These are phyloP conservation scores for Vicugna pacos DNA, from an alignment of 2,113 vertebrate species.

Conservation along the genomic window DNA sequence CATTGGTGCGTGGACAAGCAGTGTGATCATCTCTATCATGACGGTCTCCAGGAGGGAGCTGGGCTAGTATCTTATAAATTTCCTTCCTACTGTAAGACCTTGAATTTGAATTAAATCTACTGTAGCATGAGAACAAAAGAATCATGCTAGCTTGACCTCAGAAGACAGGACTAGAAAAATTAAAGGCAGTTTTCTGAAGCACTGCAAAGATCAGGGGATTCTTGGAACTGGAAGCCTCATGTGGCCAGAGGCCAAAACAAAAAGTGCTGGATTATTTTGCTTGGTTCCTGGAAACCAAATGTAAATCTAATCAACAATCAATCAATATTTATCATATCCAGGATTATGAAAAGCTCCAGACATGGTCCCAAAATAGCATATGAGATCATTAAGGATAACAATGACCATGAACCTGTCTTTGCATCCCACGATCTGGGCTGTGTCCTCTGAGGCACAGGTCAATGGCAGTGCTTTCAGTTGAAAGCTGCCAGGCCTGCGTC, in stretches of 20 bases:
- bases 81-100: not conserved
- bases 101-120: slow-evolving; percentile 4
- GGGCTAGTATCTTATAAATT: not conserved
- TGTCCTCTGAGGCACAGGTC: not conserved
- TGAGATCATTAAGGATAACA: not conserved
- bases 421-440: not conserved
- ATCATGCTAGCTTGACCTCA: not conserved
- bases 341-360: not conserved
- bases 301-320: not conserved
- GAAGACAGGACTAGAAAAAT: not conserved
- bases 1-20: not conserved
- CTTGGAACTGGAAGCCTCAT: not conserved
- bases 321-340: not conserved
- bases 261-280: not conserved
- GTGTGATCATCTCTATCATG: not conserved
- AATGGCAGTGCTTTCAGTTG: not conserved
- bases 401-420: not conserved
- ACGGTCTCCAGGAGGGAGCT: not conserved
- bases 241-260: not conserved
- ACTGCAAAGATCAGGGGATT: not conserved
- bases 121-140: not conserved
- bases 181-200: not conserved
- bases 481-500: not conserved
- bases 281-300: slow-evolving; percentile 18
- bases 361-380: not conserved